These are phyloP conservation scores for Aromia moschata DNA, from an alignment of 2,888 invertebrate genomes.

Conservation along the genomic window DNA sequence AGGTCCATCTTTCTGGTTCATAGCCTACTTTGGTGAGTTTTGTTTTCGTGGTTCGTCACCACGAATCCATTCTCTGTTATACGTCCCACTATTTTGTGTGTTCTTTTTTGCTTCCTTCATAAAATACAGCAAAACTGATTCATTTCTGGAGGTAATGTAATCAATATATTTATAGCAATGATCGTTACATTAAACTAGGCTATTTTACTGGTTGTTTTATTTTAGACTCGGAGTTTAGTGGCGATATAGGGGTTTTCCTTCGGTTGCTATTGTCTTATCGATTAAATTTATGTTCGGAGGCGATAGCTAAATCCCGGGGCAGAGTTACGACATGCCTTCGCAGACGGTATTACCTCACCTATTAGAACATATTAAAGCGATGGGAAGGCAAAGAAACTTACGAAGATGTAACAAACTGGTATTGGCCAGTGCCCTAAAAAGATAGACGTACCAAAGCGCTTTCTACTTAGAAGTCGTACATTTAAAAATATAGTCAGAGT, in stretches of 20 bases:
- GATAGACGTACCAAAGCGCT: too few relatives aligned
- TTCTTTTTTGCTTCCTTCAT: too few relatives aligned
- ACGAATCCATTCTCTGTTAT: too few relatives aligned
- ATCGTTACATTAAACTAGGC: conserved; percentile 10
- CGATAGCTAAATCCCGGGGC: conserved; percentile 30
- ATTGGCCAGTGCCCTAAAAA: too few relatives aligned
- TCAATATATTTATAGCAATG: not conserved
- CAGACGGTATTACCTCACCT: conserved; percentile 11
- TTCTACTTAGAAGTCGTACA: too few relatives aligned
- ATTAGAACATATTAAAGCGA: not conserved
- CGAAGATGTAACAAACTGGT: too few relatives aligned
- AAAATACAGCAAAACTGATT: not conserved
- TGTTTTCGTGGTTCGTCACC: too few relatives aligned
- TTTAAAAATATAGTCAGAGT: too few relatives aligned
- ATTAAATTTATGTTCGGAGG: conserved; percentile 40
- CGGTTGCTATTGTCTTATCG: conserved; percentile 39
- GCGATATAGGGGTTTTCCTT: conserved; percentile 30
- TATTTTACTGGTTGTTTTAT: conserved; percentile 17
- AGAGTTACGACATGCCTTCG: conserved; percentile 19
- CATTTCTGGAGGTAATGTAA: not conserved
- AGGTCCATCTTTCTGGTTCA: too few relatives aligned
- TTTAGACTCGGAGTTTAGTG: conserved; percentile 29
- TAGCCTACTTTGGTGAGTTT: too few relatives aligned
- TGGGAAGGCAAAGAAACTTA: too few relatives aligned
- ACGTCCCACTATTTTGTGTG: too few relatives aligned